phyloP scores from a whole-genome alignment of 2,113 vertebrate species.

The Thalassarche chlororhynchos region DNA sequence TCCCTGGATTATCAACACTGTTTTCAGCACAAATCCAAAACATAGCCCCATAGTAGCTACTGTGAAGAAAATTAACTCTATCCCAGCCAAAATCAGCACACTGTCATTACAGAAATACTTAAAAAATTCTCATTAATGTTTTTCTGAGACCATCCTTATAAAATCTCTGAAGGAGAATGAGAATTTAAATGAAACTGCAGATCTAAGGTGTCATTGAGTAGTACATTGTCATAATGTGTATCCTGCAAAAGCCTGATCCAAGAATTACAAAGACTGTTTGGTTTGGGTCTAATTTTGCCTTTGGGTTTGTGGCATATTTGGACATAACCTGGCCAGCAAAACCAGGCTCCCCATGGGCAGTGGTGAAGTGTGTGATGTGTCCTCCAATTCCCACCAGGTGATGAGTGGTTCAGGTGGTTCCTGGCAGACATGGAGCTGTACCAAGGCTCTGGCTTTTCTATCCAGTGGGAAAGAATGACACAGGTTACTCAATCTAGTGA shows the following conservation, averaged over 20 bases:
- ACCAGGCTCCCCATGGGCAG: not conserved
- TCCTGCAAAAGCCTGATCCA: not conserved
- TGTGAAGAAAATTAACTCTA: too few relatives aligned
- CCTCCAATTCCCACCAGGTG: fast-evolving
- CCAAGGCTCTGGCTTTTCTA: not conserved
- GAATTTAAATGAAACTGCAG: not conserved
- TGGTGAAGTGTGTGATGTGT: not conserved
- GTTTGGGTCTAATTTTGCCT: not conserved
- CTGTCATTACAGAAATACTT: not conserved
- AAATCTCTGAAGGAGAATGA: not conserved
- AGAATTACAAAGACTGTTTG: fast-evolving
- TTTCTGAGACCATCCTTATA: not conserved
- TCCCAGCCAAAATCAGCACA: too few relatives aligned
- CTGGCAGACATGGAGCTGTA: not conserved
- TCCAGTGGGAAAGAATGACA: not conserved
- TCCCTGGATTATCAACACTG: too few relatives aligned
- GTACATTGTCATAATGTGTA: fast-evolving
- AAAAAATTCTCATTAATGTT: not conserved
- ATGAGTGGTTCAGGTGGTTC: fast-evolving
- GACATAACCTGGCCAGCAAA: not conserved
- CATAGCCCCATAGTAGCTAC: too few relatives aligned
- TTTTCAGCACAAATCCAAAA: too few relatives aligned
- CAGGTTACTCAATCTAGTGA: not conserved
- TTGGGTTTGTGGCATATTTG: not conserved
- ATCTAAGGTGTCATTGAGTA: not conserved